Evolutionary conservation across 2,888 invertebrate species (phyloP), one percentile per base, ranked within the genome.

Genomic region (Acleris emargana): DNA sequence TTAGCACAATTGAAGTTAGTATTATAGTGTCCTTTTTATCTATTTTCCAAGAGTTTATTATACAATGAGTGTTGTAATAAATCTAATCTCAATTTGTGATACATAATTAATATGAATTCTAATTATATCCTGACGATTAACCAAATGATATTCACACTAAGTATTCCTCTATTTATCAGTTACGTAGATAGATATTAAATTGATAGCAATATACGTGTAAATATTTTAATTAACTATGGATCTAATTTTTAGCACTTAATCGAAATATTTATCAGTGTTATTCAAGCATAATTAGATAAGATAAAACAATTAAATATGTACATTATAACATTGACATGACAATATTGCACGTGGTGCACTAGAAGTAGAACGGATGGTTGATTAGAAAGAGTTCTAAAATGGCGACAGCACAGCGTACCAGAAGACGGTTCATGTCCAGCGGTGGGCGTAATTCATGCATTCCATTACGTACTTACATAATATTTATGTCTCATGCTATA

Each of bases 71-170:
- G 2, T 53, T 18, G 6, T 53, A 54, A 6, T 20, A 20, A 54
- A 54, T 54, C 6, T 54, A 38, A 53, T 53, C 47, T 58, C 32
- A 38, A 52, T 17, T 38, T 58, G 63, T 63, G 63, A 58, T 63
- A 47, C 45, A 17, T 1, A 16, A 45, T 43, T 45, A 55, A 20
- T n/a, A 22, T 22, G 20, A 55, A 38, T 5, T 17, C 25, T 13
- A 20, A 13, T 53, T 43, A n/a, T 25, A n/a, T 3, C 28, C 13
- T 57, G 25, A 45, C 43, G 13, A 38, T 13, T 38, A 38, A 38
- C 2, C 38, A 13, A 13, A 38, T 13, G 13, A 38, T 13, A 38
- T 38, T 38, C 38, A 38, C 38, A 13, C 17, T 18, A 52, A 38
- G 13, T 53, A 13, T 53, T 38, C 28, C 52, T 53, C 18, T 53